These are phyloP conservation scores for Microplitis mediator DNA, from an alignment of 1,140 invertebrate genomes.

Conservation along the genomic window DNA sequence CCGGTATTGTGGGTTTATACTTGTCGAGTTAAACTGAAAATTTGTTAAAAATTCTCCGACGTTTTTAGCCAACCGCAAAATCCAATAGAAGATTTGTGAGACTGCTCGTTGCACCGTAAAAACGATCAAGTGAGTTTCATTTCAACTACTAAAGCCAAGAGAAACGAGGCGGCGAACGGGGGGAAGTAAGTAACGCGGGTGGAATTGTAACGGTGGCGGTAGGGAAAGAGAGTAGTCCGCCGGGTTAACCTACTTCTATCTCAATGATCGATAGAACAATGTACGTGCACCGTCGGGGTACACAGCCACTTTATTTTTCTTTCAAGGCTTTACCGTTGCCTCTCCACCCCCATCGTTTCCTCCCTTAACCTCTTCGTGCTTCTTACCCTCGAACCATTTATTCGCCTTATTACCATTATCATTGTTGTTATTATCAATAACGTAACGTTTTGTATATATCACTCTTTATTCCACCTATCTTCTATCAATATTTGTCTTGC, in stretches of 20 bases:
- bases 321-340: slow-evolving; percentile 1
- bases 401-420: background rate
- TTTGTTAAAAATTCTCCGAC: background rate
- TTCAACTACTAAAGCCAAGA: slow-evolving; percentile 6
- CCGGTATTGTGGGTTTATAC: background rate
- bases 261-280: slow-evolving; percentile 47
- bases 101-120: slow-evolving; percentile 17
- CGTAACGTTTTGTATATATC: background rate
- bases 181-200: slow-evolving; percentile 25
- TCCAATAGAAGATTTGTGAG: slow-evolving; percentile 13
- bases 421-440: background rate
- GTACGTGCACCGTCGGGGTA: slow-evolving; percentile 34
- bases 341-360: background rate
- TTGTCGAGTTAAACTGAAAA: background rate
- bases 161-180: slow-evolving; percentile 35
- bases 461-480: slow-evolving; percentile 9
- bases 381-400: no score
- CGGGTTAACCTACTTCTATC: slow-evolving; percentile 50
- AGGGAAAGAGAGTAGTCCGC: background rate
- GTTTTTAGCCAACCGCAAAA: slow-evolving; percentile 16
- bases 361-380: background rate
- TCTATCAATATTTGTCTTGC: slow-evolving; percentile 30
- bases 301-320: slow-evolving; percentile 45
- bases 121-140: slow-evolving; percentile 24
- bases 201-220: no score